Evolutionary conservation across 92 coral and sea anemone species (phyloP).

Genomic region (Porites rus): DNA sequence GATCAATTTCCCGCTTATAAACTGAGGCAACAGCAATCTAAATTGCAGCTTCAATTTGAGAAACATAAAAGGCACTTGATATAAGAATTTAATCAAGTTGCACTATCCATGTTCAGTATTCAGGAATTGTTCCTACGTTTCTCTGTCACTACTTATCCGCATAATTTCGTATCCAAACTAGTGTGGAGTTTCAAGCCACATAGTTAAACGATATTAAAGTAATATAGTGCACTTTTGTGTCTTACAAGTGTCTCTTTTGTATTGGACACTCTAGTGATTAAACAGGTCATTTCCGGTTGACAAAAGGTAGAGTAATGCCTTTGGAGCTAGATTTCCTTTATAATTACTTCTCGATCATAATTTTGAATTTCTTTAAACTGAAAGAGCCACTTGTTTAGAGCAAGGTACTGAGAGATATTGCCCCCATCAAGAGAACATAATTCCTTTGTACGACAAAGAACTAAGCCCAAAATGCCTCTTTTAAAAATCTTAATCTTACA

Average conservation of each 20-base stretch:
- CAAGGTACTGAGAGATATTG: too few species aligned
- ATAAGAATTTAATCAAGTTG: too few species aligned
- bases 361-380: too few species aligned
- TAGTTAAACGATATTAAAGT: background rate
- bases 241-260: constrained; percentile 14
- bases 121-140: background rate
- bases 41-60: background rate
- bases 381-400: too few species aligned
- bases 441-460: constrained; percentile 11
- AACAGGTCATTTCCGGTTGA: constrained; percentile 53
- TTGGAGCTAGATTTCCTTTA: background rate
- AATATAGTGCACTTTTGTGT: background rate
- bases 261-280: constrained; percentile 10
- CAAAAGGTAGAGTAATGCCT: background rate
- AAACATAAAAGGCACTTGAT: background rate
- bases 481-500: background rate
- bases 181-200: background rate
- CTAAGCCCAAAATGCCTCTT: background rate
- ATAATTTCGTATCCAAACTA: background rate
- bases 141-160: background rate
- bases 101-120: background rate
- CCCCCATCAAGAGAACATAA: background rate
- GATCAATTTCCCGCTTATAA: background rate
- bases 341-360: too few species aligned
- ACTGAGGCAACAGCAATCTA: too few species aligned